Conservation (phyloP, 2,797 vertebrate genomes). For the Thunnus albacares region DNA sequence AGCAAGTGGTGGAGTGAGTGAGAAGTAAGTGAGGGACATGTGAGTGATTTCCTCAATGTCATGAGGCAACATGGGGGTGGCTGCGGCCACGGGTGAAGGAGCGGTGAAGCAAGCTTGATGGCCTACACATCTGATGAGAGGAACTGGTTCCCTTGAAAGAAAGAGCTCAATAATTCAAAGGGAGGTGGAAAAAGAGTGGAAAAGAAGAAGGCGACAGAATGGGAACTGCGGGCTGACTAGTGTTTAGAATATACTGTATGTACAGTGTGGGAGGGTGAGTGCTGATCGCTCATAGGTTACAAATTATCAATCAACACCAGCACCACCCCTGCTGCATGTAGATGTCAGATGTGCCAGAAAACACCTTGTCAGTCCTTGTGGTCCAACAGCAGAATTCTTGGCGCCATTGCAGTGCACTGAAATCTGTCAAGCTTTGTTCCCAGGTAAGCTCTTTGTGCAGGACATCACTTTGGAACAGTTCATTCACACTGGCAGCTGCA, state of each 20-base stretch:
- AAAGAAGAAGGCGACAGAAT: conserved; percentile 50
- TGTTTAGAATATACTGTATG: conserved; percentile 56
- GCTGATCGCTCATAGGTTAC: conserved; percentile 47
- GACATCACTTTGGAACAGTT: conserved; percentile 80
- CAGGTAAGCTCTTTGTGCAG: conserved; percentile 79
- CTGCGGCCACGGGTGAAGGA: conserved; percentile 79
- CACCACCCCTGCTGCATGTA: conserved; percentile 38
- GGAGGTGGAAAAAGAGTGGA: conserved; percentile 51
- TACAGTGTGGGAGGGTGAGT: conserved; percentile 21
- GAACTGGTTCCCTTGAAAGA: conserved; percentile 78
- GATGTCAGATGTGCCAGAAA: conserved; percentile 47
- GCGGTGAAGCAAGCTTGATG: conserved; percentile 83
- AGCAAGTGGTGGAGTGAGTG: conserved; percentile 68
- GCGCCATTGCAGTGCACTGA: conserved; percentile 48
- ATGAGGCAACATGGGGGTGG: conserved; percentile 70
- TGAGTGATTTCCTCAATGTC: conserved; percentile 85
- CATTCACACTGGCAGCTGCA: conserved; percentile 74
- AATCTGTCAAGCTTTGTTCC: conserved; percentile 72
- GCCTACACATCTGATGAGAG: conserved; percentile 80
- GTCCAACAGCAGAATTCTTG: conserved; percentile 63
- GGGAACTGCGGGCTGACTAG: conserved; percentile 54
- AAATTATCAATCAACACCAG: conserved; percentile 64
- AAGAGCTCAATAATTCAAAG: conserved; percentile 85
- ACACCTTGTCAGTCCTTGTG: conserved; percentile 49
- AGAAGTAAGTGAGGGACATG: conserved; percentile 74